Evolutionary conservation across 2,888 invertebrate species (phyloP).

Genomic region (Abrostola triplasia): DNA sequence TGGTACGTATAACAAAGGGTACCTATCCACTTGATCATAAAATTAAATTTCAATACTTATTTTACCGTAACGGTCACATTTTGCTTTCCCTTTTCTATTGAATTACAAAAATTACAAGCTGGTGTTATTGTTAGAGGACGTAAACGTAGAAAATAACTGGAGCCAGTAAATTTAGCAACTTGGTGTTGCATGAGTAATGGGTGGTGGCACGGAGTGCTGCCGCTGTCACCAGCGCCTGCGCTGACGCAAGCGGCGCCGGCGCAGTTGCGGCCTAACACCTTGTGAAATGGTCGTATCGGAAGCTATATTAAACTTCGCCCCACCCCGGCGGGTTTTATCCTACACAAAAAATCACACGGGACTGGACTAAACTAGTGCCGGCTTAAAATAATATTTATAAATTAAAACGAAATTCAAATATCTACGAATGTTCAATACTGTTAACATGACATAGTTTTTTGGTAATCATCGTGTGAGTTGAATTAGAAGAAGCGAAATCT

Average conservation of each 20-base stretch:
- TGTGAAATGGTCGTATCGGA: slow-evolving; percentile 87
- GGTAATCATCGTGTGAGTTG: slow-evolving; percentile 61
- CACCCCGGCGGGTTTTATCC: slow-evolving; percentile 81
- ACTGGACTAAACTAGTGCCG: slow-evolving; percentile 57
- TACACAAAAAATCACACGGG: slow-evolving; percentile 75
- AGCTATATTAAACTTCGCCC: slow-evolving; percentile 85
- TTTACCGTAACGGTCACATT: slow-evolving; percentile 61
- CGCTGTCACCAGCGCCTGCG: slow-evolving; percentile 63
- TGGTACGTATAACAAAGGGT: slow-evolving; percentile 31
- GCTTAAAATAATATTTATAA: slow-evolving; percentile 19
- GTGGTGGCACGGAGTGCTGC: slow-evolving; percentile 61
- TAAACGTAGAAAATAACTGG: slow-evolving; percentile 75
- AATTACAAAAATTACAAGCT: slow-evolving; percentile 72
- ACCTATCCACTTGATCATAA: slow-evolving; percentile 16
- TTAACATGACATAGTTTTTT: slow-evolving; percentile 73
- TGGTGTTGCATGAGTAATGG: slow-evolving; percentile 74
- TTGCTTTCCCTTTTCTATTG: slow-evolving; percentile 64
- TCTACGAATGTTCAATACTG: slow-evolving; percentile 64
- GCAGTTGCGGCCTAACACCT: slow-evolving; percentile 81
- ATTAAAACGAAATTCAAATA: slow-evolving; percentile 51
- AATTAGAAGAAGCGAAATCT: slow-evolving; percentile 53
- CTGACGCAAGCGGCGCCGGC: slow-evolving; percentile 76
- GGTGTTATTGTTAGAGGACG: slow-evolving; percentile 68
- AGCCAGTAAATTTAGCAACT: slow-evolving; percentile 79
- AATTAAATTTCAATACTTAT: slow-evolving; percentile 53